Base-by-base conservation (phyloP, 2,888 invertebrate species). In the Ceriagrion tenellum region DNA sequence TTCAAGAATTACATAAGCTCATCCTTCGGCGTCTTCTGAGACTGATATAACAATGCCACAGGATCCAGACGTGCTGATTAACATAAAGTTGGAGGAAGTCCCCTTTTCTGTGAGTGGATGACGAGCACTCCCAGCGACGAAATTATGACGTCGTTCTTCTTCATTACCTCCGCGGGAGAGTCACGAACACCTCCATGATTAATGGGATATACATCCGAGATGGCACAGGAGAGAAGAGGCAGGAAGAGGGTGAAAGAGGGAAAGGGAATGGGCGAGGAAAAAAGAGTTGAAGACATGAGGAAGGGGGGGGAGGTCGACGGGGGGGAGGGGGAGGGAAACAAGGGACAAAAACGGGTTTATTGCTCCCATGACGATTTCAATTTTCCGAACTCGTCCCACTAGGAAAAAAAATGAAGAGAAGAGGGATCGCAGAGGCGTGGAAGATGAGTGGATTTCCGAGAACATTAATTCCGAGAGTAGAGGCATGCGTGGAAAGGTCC, bases 281-380 rank as follows among this genome's bases (percentile, higher is more conserved):
- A 47, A 47, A 4, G 47, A 47, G 47, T 47, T 47, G 47, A 47
- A 47, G 47, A 47, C 47, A 47, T 47, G 47, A 40, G 55, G 20
- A 26, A 35, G 63, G 30, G 63, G 30, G 30, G 40, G 88, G 81
- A 55, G 2, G 55, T 23, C 0, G n/a, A 4, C 0, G n/a, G 13
- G 30, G 35, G 23, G 6, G 47, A 35, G 40, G 13, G 20, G 23
- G 26, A 91, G 23, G 23, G n/a, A 93, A 74, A 69, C 0, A 16
- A 18, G 30, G 12, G 93, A 69, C 13, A 47, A 74, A 93, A 93
- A 91, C 63, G 89, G 40, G 91, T 63, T 91, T 91, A 91, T 40
- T 40, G 91, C 63, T 91, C 63, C 91, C 93, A n/a, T 69, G 93
- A 93, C n/a, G 69, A 93, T 93, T 93, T 93, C 69, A 93, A 93